These are phyloP conservation scores for Tridacna crocea DNA, from an alignment of 2,888 invertebrate species.

Conservation along the genomic window DNA sequence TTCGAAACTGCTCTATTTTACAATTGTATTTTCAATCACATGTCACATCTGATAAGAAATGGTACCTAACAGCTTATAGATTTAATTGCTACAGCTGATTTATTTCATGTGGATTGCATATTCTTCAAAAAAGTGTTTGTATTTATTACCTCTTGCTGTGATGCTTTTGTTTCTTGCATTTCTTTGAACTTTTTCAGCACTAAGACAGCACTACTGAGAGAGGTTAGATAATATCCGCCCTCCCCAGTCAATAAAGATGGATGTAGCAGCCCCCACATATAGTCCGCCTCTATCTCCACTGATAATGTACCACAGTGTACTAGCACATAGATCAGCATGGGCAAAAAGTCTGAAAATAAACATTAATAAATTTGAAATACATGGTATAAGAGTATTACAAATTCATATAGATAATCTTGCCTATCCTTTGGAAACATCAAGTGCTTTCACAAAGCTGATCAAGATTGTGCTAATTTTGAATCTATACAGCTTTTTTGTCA, in stretches of 20 bases:
- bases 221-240: slow-evolving; percentile 97
- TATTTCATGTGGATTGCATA: too few species aligned
- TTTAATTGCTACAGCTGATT: too few species aligned
- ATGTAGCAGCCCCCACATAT: slow-evolving; percentile 97
- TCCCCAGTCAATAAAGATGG: slow-evolving; percentile 95
- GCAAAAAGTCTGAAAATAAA: slow-evolving; percentile 91
- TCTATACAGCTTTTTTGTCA: too few species aligned
- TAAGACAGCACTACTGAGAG: slow-evolving; percentile 95
- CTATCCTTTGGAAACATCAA: too few species aligned
- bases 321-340: slow-evolving; percentile 95
- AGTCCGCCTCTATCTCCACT: slow-evolving; percentile 97
- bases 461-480: too few species aligned
- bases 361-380: neutral
- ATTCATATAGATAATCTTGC: neutral
- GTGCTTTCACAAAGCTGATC: too few species aligned
- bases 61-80: too few species aligned
- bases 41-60: too few species aligned
- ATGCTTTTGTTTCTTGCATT: slow-evolving; percentile 71
- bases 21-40: too few species aligned
- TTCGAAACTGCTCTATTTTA: too few species aligned
- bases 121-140: too few species aligned
- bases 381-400: too few species aligned
- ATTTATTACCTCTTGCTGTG: slow-evolving; percentile 68
- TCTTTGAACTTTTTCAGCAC: slow-evolving; percentile 90
- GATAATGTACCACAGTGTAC: slow-evolving; percentile 95